Evolutionary conservation across 2,113 vertebrate species (phyloP).

Genomic region (Grantiella picta): DNA sequence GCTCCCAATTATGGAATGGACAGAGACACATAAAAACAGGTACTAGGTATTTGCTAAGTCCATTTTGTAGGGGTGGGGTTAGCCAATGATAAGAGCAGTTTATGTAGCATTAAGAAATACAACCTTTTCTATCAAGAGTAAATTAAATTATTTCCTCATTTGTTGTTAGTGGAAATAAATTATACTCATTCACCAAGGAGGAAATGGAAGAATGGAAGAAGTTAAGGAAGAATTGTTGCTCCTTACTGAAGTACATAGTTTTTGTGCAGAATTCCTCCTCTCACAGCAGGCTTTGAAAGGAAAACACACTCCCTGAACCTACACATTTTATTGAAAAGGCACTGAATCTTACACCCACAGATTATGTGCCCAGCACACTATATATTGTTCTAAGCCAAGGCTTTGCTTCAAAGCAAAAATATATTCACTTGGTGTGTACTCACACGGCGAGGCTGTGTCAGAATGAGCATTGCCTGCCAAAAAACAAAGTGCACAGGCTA

Average conservation of each 20-base stretch:
- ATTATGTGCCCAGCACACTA: not conserved
- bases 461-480: not conserved
- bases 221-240: not conserved
- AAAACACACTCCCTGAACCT: not conserved
- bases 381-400: not conserved
- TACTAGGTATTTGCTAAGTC: not conserved
- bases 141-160: not conserved
- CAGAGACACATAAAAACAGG: not conserved
- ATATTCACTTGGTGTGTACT: not conserved
- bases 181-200: not conserved
- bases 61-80: fast-evolving
- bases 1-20: not conserved
- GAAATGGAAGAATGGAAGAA: not conserved
- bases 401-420: not conserved
- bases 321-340: not conserved
- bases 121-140: not conserved
- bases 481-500: not conserved
- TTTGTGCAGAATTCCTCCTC: not conserved
- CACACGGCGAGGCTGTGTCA: fast-evolving
- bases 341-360: not conserved
- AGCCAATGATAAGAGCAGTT: not conserved
- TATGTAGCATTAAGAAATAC: not conserved
- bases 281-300: not conserved
- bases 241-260: not conserved
- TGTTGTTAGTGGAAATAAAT: not conserved